Evolutionary conservation across 2,797 vertebrate genomes (phyloP).

Genomic region (Rallus crepitans): DNA sequence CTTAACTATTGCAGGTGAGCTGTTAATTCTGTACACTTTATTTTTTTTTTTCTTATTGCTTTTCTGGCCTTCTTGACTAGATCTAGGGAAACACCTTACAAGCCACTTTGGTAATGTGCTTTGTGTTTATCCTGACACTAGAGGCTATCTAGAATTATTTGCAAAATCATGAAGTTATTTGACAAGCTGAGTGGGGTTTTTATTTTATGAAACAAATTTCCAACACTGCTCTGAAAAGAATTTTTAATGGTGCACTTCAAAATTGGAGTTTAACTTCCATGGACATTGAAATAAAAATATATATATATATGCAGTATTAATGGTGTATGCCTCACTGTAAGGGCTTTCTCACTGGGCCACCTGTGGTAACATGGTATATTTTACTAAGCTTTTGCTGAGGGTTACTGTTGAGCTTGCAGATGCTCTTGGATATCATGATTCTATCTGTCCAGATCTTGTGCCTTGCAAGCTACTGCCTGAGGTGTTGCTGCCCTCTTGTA

Average conservation of each 20-base stretch:
- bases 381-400: background rate
- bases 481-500: background rate
- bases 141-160: background rate
- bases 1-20: background rate
- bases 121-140: background rate
- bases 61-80: background rate
- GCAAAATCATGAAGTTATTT: background rate
- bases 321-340: background rate
- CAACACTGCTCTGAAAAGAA: background rate
- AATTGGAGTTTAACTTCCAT: background rate
- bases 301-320: background rate
- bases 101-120: background rate
- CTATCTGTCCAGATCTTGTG: background rate
- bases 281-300: background rate
- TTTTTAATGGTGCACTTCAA: background rate
- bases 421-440: background rate
- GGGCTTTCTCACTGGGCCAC: background rate
- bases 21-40: background rate
- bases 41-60: background rate
- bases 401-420: background rate
- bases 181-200: background rate
- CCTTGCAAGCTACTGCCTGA: background rate
- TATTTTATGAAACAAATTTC: background rate
- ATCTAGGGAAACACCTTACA: background rate
- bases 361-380: background rate